Percentiles rank a stretch among this genome's conserved stretches.
Evolutionary conservation across 1,140 invertebrate genomes (phyloP).

Genomic region (Orius insidiosus): DNA sequence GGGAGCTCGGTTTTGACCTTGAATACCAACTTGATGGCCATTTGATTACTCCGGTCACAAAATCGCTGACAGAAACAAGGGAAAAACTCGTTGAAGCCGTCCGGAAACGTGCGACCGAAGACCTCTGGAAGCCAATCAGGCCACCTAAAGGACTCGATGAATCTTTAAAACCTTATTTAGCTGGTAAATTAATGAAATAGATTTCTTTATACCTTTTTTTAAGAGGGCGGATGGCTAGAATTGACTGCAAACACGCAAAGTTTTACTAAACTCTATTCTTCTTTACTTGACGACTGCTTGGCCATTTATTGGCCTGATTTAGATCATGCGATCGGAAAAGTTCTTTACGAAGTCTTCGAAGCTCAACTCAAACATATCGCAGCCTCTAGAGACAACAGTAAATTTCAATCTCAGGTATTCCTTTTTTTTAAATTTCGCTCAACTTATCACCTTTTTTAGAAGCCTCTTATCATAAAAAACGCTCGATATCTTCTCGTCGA

Average conservation of each 20-base stretch:
- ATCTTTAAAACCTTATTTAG: no score
- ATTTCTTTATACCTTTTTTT: no score
- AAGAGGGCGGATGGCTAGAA: constrained; percentile 42
- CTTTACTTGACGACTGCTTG: constrained; percentile 47
- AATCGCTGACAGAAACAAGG: constrained; percentile 42
- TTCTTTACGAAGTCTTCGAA: constrained; percentile 43
- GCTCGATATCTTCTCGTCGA: no score
- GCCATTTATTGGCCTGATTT: constrained; percentile 45
- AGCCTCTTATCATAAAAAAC: no score
- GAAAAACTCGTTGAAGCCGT: constrained; percentile 60
- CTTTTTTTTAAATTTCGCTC: no score
- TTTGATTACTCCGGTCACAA: constrained; percentile 44
- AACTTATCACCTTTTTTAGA: no score
- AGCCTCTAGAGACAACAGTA: constrained; percentile 34
- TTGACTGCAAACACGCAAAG: constrained; percentile 50
- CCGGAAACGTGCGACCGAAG: constrained; percentile 47
- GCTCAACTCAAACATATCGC: constrained; percentile 47
- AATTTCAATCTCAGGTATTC: constrained; percentile 40
- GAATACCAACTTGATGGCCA: constrained; percentile 68
- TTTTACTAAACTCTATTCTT: constrained; percentile 48
- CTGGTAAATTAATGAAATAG: no score
- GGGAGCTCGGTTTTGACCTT: constrained; percentile 57
- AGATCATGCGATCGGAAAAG: constrained; percentile 39
- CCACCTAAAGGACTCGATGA: no score
- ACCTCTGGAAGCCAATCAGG: constrained; percentile 53